These are phyloP conservation scores for Caenorhabditis sp. DNA, from an alignment of 2,888 invertebrate species.

Conservation along the genomic window DNA sequence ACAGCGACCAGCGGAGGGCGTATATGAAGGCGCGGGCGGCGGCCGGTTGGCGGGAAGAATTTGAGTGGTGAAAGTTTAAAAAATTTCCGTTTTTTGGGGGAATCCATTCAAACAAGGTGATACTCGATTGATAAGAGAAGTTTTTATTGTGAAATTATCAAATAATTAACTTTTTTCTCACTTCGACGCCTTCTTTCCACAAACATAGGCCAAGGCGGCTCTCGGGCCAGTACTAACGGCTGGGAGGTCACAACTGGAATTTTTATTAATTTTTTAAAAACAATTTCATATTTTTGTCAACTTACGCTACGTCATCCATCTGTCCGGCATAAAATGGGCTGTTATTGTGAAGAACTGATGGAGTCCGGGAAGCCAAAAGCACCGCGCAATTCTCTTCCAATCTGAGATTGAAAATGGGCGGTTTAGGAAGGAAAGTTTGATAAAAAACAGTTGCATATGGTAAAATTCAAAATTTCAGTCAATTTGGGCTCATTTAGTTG, in stretches of 20 bases:
- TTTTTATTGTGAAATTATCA: not conserved
- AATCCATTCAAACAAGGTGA: too few relatives aligned
- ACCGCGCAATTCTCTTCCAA: slow-evolving; percentile 25
- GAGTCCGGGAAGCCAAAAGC: slow-evolving; percentile 18
- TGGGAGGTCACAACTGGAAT: not conserved
- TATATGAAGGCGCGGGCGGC: slow-evolving; percentile 9
- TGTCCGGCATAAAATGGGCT: not conserved
- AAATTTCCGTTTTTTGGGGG: not conserved
- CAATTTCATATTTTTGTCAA: too few relatives aligned
- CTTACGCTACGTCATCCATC: slow-evolving; percentile 25
- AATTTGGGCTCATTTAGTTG: too few relatives aligned
- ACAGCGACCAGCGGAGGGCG: not conserved
- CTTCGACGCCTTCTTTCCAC: slow-evolving; percentile 13
- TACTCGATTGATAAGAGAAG: not conserved
- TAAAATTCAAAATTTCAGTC: too few relatives aligned
- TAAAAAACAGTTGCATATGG: too few relatives aligned
- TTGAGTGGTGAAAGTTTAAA: not conserved
- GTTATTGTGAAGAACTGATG: too few relatives aligned
- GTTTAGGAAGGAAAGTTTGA: too few relatives aligned
- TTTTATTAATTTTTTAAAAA: not conserved
- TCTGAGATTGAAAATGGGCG: too few relatives aligned
- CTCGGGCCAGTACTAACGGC: not conserved
- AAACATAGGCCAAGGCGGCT: not conserved
- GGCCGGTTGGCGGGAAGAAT: not conserved
- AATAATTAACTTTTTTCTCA: not conserved